Base-by-base conservation (phyloP, 2,113 vertebrate species). In the Onychostoma macrolepis region DNA sequence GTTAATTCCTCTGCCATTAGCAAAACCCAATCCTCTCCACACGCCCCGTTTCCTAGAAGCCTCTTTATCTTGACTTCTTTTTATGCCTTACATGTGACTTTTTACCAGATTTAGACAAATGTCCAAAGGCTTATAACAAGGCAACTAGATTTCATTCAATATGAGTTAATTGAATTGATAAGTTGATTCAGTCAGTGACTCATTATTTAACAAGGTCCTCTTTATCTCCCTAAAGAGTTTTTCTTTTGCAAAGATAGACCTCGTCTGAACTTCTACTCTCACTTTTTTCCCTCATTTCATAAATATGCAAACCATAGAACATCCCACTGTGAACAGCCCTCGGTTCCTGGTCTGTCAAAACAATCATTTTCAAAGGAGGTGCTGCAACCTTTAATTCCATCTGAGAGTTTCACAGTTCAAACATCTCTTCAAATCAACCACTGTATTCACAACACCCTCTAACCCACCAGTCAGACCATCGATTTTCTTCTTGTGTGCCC, bases 401-500 rank as follows among this genome's bases (percentile, higher is more conserved):
- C 43, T 33, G 41, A 83, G 63, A 30, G 63, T 69, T 83, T 24
- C 41, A 50, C 9, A 50, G 43, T 19, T 71, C n/a, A 72, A 24
- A 72, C 36, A 72, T 72, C 69, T 41, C 4, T 72, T 36, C 15
- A 50, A 30, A 69, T 33, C 38, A 78, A 53, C 36, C 43, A 33
- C 15, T 67, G 79, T 41, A 71, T 69, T 83, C 36, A 65, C 36
- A 65, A 81, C 58, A 41, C 30, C 28, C 50, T 41, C 33, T 26
- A 41, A 80, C 7, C 19, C 30, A 65, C 4, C 36, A 26, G 79
- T 26, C 61, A 83, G 67, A 56, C 69, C 53, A 82, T 82, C 26
- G 43, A 33, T 87, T 53, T 80, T 53, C 67, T 63, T 72, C 56
- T 61, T 61, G 65, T 83, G 56, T 71, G 71, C 61, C 80, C 48